Base-by-base conservation (phyloP, 2,113 vertebrate species). In the Cettia cetti region DNA sequence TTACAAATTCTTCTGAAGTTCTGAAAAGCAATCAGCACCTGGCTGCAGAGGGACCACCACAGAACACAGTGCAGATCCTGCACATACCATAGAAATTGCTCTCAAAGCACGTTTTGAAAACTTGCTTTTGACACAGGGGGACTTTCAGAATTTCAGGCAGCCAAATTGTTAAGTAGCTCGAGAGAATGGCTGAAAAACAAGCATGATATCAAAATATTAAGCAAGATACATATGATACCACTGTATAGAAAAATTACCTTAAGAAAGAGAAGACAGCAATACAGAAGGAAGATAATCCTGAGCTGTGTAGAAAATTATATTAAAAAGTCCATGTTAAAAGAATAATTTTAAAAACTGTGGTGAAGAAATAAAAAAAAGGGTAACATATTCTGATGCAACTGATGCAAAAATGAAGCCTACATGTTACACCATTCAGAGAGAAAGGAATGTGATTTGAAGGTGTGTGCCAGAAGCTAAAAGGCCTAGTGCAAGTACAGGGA, bases 351-450 rank as follows among this genome's bases (percentile, higher is more conserved):
- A 61, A 87, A 74, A 1, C 5, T 63, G 9, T 57, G 6, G 42
- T 78, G 65, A 92, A 70, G 15, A 22, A 70, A 45, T 44, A 53
- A 71, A 64, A 40, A 40, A 47, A 52, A 8, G 4, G 12, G 13
- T 4, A 2, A 70, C 19, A 70, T 16, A 69, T 40, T 56, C 24
- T 79, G n/a, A 69, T 71, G 52, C 8, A 59, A 44, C 7, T 54
- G 40, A 45, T 42, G 31, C 10, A 79, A 89, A 82, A 92, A 69
- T 3, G 4, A 77, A 71, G 19, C 13, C 13, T 68, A 26, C 5
- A 5, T 0, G 1, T 78, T 61, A 21, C 11, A 33, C 3, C 1
- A 1, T 64, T 19, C 53, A 9, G 50, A 63, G 26, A 69, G 82
- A 90, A 82, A 56, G 16, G 2, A 71, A 56, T 60, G 10, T 1